Base-by-base conservation (phyloP, 1,140 invertebrate genomes). In the Penaeus vannamei region DNA sequence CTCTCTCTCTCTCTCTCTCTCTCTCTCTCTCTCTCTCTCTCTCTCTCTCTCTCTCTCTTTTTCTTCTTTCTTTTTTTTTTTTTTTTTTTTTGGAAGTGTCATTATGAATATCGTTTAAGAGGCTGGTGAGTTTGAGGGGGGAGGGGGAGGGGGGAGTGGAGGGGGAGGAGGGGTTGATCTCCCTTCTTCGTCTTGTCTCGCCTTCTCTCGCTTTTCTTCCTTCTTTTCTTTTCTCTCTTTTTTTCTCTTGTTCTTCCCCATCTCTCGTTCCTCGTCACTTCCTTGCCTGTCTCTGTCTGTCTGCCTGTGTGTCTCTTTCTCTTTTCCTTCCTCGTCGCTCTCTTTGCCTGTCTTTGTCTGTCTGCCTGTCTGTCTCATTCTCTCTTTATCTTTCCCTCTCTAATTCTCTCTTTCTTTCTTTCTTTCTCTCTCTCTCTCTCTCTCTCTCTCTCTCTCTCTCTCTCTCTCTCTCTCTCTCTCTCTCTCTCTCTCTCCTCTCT, bases 341-440 rank as follows among this genome's bases (percentile, higher is more conserved):
- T 42, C 36, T 79, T 7, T 79, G 8, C 26, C 36, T 17, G 0
- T 42, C n/a, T 79, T 22, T 42, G 0, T 79, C 76, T 42, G 3
- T 79, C n/a, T 3, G 5, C 26, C 7, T 26, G 5, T 17, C 36
- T 42, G 5, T 12, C 7, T 42, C 36, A 0, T 17, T 42, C 36
- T 79, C 2, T 29, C 2, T 29, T 7, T 10, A 2, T 10, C 8
- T 79, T 22, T 29, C n/a, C 26, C 8, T 79, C n/a, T 42, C n/a
- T 42, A 0, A 10, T 17, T 79, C 36, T 5, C 7, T 29, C 3
- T 12, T 7, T 79, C 76, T 79, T 22, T 79, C 76, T 79, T 22
- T 79, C 76, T 79, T 22, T 79, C 76, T 79, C 76, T 79, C 76
- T 79, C 76, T 79, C 76, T 79, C 22, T 79, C 76, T 79, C 22